Base-by-base conservation (phyloP, 2,113 vertebrate species). In the Cyanoderma ruficeps region DNA sequence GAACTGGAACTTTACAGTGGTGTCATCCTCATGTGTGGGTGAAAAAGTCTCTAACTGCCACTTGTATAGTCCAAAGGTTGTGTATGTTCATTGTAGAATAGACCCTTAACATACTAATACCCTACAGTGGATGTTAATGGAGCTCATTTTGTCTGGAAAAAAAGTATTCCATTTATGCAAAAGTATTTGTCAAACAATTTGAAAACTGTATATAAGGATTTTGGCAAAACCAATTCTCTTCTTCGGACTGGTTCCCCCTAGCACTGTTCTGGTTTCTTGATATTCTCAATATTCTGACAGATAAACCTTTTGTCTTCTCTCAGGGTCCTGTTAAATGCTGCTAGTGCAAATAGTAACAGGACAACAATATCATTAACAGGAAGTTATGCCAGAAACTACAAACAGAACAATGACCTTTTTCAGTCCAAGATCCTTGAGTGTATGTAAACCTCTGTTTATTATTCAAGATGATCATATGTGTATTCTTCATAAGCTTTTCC, bases 351-450 rank as follows among this genome's bases (percentile, higher is more conserved):
- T 93, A 90, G 46, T 61, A 46, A 53, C 37, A 44, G 84, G 27
- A 50, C 31, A 30, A 39, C 46, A 39, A n/a, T 52, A 83, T 18
- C 55, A 14, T 27, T 79, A 93, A n/a, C 52, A 83, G 93, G 79
- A 95, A 83, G 59, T 77, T 90, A 56, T 89, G 9, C 22, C 61
- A 69, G 37, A 89, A 86, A 71, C 79, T 68, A 39, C 69, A 41
- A 50, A 61, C 18, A 71, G 44, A 68, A 61, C 61, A 55, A 68
- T 61, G 19, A 2, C 6, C 47, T 57, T 72, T 74, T 59, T 19
- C 41, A 41, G 39, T 80, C 64, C 61, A 89, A 39, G 61, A 41
- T 20, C 13, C 15, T 10, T 2, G 9, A 37, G 25, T 75, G 13
- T 56, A 21, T 71, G 80, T 59, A 41, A 77, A 49, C 7, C 3